phyloP scores from a whole-genome alignment of 2,797 vertebrate species.

The Adelosebastes latens region DNA sequence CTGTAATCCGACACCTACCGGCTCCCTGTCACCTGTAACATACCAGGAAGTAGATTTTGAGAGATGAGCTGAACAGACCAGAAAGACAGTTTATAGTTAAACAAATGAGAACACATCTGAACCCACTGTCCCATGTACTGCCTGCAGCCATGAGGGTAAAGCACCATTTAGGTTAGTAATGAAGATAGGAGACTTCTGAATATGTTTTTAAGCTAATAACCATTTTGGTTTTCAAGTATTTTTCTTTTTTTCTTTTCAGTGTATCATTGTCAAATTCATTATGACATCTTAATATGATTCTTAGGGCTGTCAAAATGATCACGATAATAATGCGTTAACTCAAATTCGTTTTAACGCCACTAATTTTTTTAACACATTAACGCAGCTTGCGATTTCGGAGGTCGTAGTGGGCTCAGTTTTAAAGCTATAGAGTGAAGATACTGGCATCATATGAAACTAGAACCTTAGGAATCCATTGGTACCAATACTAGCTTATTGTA shows the following conservation, averaged over 20 bases:
- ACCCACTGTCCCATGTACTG: not conserved
- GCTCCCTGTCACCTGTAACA: slow-evolving; percentile 14
- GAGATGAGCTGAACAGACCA: slow-evolving; percentile 17
- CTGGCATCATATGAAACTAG: too few species aligned
- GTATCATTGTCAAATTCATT: not conserved
- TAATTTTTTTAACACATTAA: too few species aligned
- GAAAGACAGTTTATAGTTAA: slow-evolving; percentile 6
- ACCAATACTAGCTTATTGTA: too few species aligned
- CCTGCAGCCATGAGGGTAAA: not conserved
- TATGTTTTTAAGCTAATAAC: not conserved
- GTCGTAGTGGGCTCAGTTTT: too few species aligned
- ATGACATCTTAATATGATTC: not conserved
- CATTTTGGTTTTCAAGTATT: not conserved
- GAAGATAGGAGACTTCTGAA: not conserved
- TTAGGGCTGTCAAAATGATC: too few species aligned
- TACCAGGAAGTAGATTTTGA: slow-evolving; percentile 24
- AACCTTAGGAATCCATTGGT: too few species aligned
- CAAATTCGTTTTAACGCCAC: too few species aligned
- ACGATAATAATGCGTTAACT: too few species aligned
- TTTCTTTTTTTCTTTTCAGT: too few species aligned
- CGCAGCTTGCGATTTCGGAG: too few species aligned
- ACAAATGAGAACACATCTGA: not conserved
- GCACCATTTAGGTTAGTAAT: too few species aligned
- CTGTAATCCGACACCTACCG: slow-evolving; percentile 52
- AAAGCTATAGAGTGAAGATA: too few species aligned